Evolutionary conservation across 2,888 invertebrate genomes (phyloP), one percentile per base, ranked within the genome.

Genomic region (Perizoma flavofasciatum): DNA sequence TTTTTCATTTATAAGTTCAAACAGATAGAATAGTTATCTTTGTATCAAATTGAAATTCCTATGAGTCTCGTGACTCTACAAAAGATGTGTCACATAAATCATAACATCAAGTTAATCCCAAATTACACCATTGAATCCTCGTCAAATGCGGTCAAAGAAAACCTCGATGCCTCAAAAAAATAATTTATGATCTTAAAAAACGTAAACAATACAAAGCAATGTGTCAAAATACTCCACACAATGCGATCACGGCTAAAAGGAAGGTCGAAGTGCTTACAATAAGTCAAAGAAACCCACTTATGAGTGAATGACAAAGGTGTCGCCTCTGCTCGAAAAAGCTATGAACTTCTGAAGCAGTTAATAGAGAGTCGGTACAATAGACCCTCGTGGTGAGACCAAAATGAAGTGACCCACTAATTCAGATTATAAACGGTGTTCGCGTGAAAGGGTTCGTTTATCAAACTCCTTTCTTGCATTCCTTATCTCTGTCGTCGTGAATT

Each of bases 331-430:
- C 75, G 70, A 86, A 88, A 87, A 87, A 86, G 75, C 83, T 86
- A 91, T 90, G 88, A 89, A 91, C 91, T 91, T 88, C 91, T 89
- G 90, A 81, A 86, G 83, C 88, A 91, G 90, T 91, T 90, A 88
- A 89, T 90, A 89, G 82, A 82, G 74, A 70, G 64, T 50, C 49
- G 40, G 63, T 68, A 91, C 82, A 89, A 89, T 77, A 65, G 78
- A 67, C 82, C 78, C 80, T 78, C 82, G 83, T 83, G 85, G 81
- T 72, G 77, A 69, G 70, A 69, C 69, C 67, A 68, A 78, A 83
- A 85, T 85, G 80, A 77, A 79, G 70, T 81, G 75, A 80, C 78
- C 76, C 73, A 79, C 78, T 85, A 83, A 87, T 87, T 84, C 78
- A 85, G 83, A 82, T 83, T 67, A 86, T 78, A 77, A 79, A 78